Evolutionary conservation across 2,888 invertebrate genomes (phyloP), one percentile per base, ranked within the genome.

Genomic region (Seira ritae): DNA sequence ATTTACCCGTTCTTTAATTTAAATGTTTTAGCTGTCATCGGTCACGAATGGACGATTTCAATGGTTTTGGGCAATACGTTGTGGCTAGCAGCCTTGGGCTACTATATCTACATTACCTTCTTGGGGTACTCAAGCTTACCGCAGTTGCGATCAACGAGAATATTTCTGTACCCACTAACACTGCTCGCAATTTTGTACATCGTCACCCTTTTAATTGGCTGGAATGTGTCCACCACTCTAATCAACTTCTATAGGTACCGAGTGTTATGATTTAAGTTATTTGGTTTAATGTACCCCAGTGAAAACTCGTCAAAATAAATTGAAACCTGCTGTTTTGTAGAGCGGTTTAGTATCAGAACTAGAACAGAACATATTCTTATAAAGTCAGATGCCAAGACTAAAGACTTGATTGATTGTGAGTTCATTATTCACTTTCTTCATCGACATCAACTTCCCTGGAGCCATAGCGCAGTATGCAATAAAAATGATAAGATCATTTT

Each of bases 91-190:
- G 97, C 97, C 3, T 92, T 96, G 84, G 92, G 95, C 82, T 99
- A 99, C 92, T 99, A 99, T 90, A 92, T 98, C 86, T 99, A 99
- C 91, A 98, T 99, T 89, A 98, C 98, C 46, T 99, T 99, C 91
- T 92, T 99, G 82, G 99, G 99, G 88, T 99, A 98, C 90, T 74
- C 93, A 96, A 97, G 96, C 91, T 92, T 98, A 85, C 95, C 97
- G 55, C 95, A 96, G 91, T 92, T 98, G 71, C 95, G 95, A 88
- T 96, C 95, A 90, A 96, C 97, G 0, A 93, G 97, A 87, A 92
- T 95, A 75, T 94, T 98, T 90, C 92, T 98, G 75, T 94, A 96
- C 87, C 96, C 97, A 1, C 91, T 98, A 85, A 96, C 97, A 0
- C 91, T 95, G 65, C 92, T 97, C 75, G 92, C 95, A 87, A 90